Evolutionary conservation across 2,888 invertebrate species (phyloP).

Genomic region (Cerceris ruficornis): DNA sequence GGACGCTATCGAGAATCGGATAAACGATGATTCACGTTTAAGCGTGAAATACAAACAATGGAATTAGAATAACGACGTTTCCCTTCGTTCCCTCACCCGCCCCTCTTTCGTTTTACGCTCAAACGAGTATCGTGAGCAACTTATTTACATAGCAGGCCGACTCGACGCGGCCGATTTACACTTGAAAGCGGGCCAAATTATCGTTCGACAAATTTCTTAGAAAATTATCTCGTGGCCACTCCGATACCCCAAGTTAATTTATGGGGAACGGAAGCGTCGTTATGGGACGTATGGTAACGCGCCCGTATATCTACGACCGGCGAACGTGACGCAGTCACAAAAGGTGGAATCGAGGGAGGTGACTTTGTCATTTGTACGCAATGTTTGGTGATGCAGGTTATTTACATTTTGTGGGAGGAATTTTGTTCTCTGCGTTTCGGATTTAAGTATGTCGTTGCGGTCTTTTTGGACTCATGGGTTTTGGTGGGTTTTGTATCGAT

Average conservation of each 20-base stretch:
- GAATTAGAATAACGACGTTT: conserved; percentile 53
- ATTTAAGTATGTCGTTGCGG: no score
- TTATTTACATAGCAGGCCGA: conserved; percentile 10
- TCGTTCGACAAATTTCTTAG: conserved; percentile 57
- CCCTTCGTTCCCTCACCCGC: neutral
- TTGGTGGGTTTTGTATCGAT: no score
- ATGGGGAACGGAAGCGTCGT: conserved; percentile 47
- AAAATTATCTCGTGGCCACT: conserved; percentile 53
- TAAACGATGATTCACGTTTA: conserved; percentile 55
- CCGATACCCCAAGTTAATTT: conserved; percentile 41
- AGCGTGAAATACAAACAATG: conserved; percentile 54
- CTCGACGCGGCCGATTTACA: conserved; percentile 39
- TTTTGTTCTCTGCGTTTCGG: neutral
- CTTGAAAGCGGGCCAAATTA: conserved; percentile 44
- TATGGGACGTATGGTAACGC: conserved; percentile 13
- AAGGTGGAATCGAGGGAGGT: conserved; percentile 23
- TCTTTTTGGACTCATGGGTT: no score
- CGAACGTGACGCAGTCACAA: conserved; percentile 27
- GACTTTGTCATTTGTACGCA: conserved; percentile 28
- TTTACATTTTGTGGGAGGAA: no score
- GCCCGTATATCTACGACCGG: conserved; percentile 9
- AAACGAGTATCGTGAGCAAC: conserved; percentile 1
- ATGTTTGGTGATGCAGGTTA: neutral
- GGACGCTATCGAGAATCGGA: conserved; percentile 29
- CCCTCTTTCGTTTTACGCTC: conserved; percentile 5